Percentiles rank a stretch among this genome's conserved stretches.
These are phyloP conservation scores for Octomys mimax DNA, from an alignment of 2,797 vertebrate species.

Conservation along the genomic window DNA sequence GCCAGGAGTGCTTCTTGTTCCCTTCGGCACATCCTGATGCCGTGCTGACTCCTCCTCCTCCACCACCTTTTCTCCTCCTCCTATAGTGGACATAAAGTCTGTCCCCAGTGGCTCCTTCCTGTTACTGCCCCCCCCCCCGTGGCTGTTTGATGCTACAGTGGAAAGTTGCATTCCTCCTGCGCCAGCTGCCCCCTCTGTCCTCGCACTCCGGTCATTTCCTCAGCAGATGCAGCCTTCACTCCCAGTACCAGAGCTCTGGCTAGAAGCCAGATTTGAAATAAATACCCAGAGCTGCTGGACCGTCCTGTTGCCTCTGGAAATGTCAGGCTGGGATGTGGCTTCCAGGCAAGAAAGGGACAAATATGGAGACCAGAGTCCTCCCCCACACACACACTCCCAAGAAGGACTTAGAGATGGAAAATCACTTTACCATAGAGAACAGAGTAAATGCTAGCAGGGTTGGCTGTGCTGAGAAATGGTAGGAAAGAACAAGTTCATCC, in stretches of 20 bases:
- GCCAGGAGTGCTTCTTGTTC: background rate
- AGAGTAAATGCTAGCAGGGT: too few relatives aligned
- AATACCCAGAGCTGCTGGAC: background rate
- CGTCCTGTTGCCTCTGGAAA: conserved; percentile 26
- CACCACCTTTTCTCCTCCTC: background rate
- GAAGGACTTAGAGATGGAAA: background rate
- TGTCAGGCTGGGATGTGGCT: conserved; percentile 28
- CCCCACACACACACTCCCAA: background rate
- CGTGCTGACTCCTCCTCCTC: background rate
- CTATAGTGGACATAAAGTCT: background rate
- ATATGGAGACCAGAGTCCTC: background rate
- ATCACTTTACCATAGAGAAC: background rate
- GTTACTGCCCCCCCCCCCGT: background rate
- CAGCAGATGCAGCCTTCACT: conserved; percentile 32
- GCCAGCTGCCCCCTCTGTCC: background rate
- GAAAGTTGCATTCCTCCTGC: background rate
- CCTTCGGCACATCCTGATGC: background rate
- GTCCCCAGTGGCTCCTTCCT: fast-evolving
- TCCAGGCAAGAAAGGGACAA: conserved; percentile 5
- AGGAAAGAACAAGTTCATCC: background rate
- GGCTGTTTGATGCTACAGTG: background rate
- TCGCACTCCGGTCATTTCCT: background rate
- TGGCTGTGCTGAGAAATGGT: background rate
- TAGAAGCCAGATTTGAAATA: conserved; percentile 42
- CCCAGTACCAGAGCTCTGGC: conserved; percentile 35